Evolutionary conservation across 2,797 vertebrate genomes (phyloP).

Genomic region (Channa striata): DNA sequence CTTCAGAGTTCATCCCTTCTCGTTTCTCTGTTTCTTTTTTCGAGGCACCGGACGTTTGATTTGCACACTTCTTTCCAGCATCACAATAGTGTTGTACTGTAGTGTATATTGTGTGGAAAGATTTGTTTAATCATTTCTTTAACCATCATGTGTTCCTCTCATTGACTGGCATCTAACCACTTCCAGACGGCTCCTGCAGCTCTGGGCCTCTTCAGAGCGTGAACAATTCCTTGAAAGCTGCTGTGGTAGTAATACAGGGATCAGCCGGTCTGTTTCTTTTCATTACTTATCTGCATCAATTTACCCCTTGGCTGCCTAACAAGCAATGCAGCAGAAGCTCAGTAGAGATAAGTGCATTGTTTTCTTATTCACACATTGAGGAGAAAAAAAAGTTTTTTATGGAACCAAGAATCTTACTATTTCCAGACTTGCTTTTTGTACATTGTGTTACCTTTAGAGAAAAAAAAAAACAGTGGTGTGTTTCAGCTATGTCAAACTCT

Average conservation of each 20-base stretch:
- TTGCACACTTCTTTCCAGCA: constrained; percentile 65
- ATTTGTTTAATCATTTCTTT: constrained; percentile 69
- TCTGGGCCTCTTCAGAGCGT: constrained; percentile 62
- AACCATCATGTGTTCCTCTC: constrained; percentile 59
- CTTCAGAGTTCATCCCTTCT: constrained; percentile 52
- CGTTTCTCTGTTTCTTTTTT: constrained; percentile 44
- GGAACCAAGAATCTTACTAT: constrained; percentile 83
- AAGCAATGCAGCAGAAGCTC: constrained; percentile 79
- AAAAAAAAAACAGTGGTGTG: constrained; percentile 76
- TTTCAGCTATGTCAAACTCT: constrained; percentile 79
- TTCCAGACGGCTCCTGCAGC: constrained; percentile 59
- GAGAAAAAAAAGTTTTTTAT: constrained; percentile 79
- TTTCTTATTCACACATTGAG: constrained; percentile 81
- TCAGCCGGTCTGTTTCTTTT: constrained; percentile 75
- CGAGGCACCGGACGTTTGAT: constrained; percentile 51
- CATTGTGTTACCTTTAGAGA: constrained; percentile 87
- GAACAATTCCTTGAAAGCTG: constrained; percentile 74
- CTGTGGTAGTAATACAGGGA: constrained; percentile 71
- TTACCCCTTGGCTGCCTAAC: constrained; percentile 81
- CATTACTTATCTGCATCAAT: constrained; percentile 79
- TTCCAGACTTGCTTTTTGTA: constrained; percentile 88
- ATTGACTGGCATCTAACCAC: constrained; percentile 66
- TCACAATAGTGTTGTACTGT: constrained; percentile 78
- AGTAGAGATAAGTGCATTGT: constrained; percentile 86
- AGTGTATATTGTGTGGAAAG: constrained; percentile 78